Conservation (phyloP, 1,140 invertebrate genomes). For the Drosophila littoralis region DNA sequence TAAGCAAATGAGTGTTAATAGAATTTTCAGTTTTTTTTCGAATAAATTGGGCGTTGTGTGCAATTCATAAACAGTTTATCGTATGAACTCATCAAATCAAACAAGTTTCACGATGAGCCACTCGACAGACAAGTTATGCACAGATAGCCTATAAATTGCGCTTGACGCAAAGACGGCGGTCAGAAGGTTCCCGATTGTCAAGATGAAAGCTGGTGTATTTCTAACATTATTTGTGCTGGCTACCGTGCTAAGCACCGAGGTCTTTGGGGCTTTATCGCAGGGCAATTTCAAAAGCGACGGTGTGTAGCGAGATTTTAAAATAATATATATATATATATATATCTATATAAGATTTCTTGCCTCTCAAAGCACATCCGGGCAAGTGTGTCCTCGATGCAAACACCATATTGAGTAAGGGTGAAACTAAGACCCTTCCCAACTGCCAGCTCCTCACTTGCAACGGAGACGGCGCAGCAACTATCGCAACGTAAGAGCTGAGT, state of each 20-base stretch:
- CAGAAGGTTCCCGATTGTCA: background rate
- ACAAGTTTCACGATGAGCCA: conserved; percentile 3
- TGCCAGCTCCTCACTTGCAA: conserved; percentile 9
- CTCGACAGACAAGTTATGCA: background rate
- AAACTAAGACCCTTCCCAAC: background rate
- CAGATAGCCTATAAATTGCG: conserved; percentile 11
- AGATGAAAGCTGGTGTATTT: conserved; percentile 9
- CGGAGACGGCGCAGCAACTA: background rate
- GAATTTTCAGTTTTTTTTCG: background rate
- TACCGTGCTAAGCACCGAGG: conserved; percentile 3
- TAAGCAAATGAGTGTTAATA: background rate
- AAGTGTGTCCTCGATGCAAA: conserved; percentile 20
- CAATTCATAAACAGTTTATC: background rate
- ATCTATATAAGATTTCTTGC: background rate
- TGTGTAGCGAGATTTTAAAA: background rate
- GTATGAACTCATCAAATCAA: conserved; percentile 12
- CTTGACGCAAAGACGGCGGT: background rate
- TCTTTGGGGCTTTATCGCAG: background rate
- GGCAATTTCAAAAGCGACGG: conserved; percentile 12
- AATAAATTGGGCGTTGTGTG: background rate
- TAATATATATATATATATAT: background rate
- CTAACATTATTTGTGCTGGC: conserved; percentile 13
- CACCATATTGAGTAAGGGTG: conserved; percentile 15
- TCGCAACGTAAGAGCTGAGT: conserved; percentile 11
- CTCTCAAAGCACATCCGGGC: conserved; percentile 24